Conservation (phyloP, 2,888 invertebrate species). For the Ferdinandea cuprea region DNA sequence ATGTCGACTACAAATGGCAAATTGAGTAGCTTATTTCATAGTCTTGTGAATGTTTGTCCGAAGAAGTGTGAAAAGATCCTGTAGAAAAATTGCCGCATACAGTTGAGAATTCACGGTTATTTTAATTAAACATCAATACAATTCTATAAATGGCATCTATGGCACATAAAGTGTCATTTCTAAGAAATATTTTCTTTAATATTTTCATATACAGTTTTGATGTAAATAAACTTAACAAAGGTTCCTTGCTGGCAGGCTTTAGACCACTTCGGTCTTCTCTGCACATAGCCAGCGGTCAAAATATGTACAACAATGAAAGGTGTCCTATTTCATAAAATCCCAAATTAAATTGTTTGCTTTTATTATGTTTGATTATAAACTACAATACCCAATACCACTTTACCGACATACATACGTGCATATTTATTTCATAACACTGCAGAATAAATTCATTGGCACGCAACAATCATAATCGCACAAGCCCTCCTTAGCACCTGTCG, state of each 20-base stretch:
- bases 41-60: no score
- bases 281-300: constrained; percentile 26
- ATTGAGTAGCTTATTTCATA: no score
- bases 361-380: constrained; percentile 51
- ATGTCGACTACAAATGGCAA: no score
- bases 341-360: constrained; percentile 25
- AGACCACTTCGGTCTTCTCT: constrained; percentile 31
- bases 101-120: no score
- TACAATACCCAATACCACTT: not conserved
- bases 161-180: no score
- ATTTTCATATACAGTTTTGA: no score
- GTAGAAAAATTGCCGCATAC: no score
- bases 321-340: constrained; percentile 17
- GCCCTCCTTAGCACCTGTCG: constrained; percentile 60
- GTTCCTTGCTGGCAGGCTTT: constrained; percentile 34
- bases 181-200: no score
- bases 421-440: constrained; percentile 41
- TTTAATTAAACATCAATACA: no score
- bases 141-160: no score
- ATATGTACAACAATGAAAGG: constrained; percentile 27
- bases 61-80: no score
- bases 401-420: not conserved
- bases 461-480: constrained; percentile 70
- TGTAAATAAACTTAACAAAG: constrained; percentile 24
- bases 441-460: constrained; percentile 68